A percentile compares a stretch with the other conserved stretches of the same genome.
Conservation (phyloP, 1,140 invertebrate genomes). For the Cydia pomonella region DNA sequence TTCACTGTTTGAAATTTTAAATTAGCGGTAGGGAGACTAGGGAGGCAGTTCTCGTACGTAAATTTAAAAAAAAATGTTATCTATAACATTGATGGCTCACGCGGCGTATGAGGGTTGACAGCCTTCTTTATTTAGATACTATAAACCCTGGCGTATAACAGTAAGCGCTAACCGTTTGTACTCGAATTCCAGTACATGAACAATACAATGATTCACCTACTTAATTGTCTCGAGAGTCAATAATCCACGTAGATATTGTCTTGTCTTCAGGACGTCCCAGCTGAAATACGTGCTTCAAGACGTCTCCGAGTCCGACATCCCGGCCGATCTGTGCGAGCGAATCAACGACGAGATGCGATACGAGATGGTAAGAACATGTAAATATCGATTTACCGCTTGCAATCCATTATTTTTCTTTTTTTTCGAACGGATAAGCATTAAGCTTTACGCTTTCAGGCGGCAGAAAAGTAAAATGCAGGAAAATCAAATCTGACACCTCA, state of each 20-base stretch:
- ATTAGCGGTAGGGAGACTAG: too few relatives aligned
- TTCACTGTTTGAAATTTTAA: too few relatives aligned
- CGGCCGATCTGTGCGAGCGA: constrained; percentile 91
- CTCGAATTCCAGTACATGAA: too few relatives aligned
- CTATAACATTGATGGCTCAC: too few relatives aligned
- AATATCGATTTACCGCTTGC: constrained; percentile 60
- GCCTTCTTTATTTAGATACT: too few relatives aligned
- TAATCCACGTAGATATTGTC: neutral
- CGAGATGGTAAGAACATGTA: constrained; percentile 88
- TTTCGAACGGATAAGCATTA: constrained; percentile 49
- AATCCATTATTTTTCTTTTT: constrained; percentile 46
- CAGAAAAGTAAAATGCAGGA: constrained; percentile 75
- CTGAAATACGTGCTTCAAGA: constrained; percentile 78
- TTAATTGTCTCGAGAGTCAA: too few relatives aligned
- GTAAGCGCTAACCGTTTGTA: too few relatives aligned
- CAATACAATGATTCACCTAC: too few relatives aligned
- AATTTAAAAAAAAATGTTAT: too few relatives aligned
- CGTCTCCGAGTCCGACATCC: constrained; percentile 97
- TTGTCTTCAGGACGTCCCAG: constrained; percentile 70
- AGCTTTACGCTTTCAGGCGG: constrained; percentile 65
- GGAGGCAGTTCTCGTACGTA: too few relatives aligned
- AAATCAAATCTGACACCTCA: constrained; percentile 71
- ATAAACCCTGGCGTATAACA: too few relatives aligned
- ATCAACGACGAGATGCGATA: constrained; percentile 96
- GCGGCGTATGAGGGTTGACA: too few relatives aligned